Evolutionary conservation across 23 tunicate species (phyloP).

Genomic region (Clavelina lepadiformis): DNA sequence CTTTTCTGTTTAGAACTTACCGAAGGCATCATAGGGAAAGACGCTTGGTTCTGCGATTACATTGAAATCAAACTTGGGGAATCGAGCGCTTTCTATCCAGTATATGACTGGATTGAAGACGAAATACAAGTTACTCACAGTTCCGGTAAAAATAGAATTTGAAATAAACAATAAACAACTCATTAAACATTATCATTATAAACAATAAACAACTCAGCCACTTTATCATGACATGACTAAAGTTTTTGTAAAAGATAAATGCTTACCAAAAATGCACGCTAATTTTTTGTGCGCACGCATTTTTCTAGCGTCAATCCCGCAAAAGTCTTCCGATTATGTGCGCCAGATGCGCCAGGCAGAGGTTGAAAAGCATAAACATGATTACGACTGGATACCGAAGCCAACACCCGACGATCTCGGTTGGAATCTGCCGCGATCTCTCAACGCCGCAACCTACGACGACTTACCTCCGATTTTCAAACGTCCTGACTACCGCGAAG

Average conservation of each 20-base stretch:
- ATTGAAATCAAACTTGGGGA: neutral
- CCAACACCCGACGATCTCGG: conserved; percentile 17
- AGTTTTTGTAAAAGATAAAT: too few species aligned
- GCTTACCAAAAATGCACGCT: too few species aligned
- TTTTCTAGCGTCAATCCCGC: conserved; percentile 11
- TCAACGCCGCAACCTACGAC: conserved; percentile 1
- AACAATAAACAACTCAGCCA: neutral
- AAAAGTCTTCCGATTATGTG: neutral
- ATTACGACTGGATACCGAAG: conserved; percentile 12
- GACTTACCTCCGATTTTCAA: conserved; percentile 20
- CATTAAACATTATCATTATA: neutral
- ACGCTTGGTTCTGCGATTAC: neutral
- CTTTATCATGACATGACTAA: neutral
- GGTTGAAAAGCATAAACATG: conserved; percentile 1
- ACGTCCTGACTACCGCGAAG: conserved; percentile 2
- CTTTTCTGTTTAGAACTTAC: neutral
- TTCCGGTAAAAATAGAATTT: conserved; percentile 9
- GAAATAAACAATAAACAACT: neutral
- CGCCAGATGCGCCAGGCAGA: conserved; percentile 18
- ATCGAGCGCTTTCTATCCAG: neutral
- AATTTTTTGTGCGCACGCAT: neutral
- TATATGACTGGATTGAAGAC: conserved; percentile 25
- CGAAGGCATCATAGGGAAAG: neutral
- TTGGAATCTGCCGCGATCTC: conserved; percentile 23
- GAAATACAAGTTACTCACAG: conserved; percentile 6